phyloP scores from a whole-genome alignment of 2,888 invertebrate species.

The Ditylenchus weischeri region DNA sequence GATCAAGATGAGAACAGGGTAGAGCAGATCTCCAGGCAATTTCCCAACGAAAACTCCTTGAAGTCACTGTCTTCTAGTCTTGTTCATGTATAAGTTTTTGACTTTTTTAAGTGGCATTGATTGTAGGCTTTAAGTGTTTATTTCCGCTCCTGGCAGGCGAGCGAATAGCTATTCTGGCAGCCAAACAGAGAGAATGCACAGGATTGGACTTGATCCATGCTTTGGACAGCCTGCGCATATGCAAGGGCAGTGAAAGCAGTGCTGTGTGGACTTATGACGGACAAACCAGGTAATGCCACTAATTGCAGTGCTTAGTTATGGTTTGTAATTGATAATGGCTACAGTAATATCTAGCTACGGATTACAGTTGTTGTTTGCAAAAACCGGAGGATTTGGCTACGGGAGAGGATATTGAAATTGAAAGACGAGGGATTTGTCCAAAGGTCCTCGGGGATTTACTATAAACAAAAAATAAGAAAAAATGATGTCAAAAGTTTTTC shows the following conservation, averaged over 20 bases:
- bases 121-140: slow-evolving; percentile 36
- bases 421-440: too few species aligned
- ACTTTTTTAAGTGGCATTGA: not conserved
- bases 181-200: slow-evolving; percentile 40
- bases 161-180: slow-evolving; percentile 44
- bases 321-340: too few species aligned
- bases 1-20: slow-evolving; percentile 8
- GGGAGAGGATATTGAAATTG: too few species aligned
- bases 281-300: not conserved
- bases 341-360: too few species aligned
- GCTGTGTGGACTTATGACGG: not conserved
- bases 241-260: slow-evolving; percentile 16
- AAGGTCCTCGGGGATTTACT: too few species aligned
- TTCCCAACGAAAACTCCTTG: slow-evolving; percentile 15
- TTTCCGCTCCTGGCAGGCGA: slow-evolving; percentile 46
- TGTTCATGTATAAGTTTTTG: slow-evolving; percentile 11
- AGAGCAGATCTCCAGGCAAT: not conserved
- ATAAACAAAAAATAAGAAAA: too few species aligned
- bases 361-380: too few species aligned
- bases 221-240: slow-evolving; percentile 28
- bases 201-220: slow-evolving; percentile 45
- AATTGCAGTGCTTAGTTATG: too few species aligned
- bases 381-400: too few species aligned
- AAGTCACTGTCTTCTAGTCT: slow-evolving; percentile 16
- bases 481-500: too few species aligned